Conservation (phyloP, 2,113 vertebrate genomes). For the Chaetodon trifascialis region DNA sequence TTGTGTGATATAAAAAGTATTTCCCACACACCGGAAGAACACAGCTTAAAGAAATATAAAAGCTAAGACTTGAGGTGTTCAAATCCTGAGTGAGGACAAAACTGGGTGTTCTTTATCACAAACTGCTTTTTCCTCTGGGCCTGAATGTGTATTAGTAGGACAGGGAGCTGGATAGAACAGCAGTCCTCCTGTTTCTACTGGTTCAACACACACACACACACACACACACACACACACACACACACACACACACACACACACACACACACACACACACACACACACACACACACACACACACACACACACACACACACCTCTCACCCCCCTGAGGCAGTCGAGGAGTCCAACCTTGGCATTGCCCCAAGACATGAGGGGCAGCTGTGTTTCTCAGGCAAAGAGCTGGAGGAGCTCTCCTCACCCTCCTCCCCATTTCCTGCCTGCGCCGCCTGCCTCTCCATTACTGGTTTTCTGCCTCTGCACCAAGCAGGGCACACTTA, state of each 20-base stretch:
- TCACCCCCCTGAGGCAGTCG: constrained; percentile 42
- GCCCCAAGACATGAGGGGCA: constrained; percentile 79
- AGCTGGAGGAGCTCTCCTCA: constrained; percentile 60
- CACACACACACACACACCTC: not conserved
- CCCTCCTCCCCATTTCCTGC: constrained; percentile 75
- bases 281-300: not conserved
- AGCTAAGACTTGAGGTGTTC: constrained; percentile 19
- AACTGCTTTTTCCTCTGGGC: constrained; percentile 35
- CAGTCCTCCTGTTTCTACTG: constrained; percentile 71
- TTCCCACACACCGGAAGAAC: not conserved
- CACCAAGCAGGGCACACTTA: constrained; percentile 56
- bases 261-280: not conserved
- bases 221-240: constrained; percentile 1
- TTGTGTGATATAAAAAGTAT: not conserved
- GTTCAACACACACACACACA: constrained; percentile 31
- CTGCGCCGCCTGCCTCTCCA: constrained; percentile 47
- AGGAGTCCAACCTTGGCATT: constrained; percentile 71
- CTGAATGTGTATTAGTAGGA: constrained; percentile 67
- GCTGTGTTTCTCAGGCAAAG: constrained; percentile 77
- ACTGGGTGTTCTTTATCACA: constrained; percentile 45
- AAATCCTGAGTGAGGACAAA: constrained; percentile 45
- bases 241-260: not conserved
- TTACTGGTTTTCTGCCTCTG: constrained; percentile 48
- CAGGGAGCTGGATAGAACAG: constrained; percentile 64
- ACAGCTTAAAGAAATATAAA: constrained; percentile 21